Base-by-base conservation (phyloP, 2,888 invertebrate genomes). In the Eulithis prunata region DNA sequence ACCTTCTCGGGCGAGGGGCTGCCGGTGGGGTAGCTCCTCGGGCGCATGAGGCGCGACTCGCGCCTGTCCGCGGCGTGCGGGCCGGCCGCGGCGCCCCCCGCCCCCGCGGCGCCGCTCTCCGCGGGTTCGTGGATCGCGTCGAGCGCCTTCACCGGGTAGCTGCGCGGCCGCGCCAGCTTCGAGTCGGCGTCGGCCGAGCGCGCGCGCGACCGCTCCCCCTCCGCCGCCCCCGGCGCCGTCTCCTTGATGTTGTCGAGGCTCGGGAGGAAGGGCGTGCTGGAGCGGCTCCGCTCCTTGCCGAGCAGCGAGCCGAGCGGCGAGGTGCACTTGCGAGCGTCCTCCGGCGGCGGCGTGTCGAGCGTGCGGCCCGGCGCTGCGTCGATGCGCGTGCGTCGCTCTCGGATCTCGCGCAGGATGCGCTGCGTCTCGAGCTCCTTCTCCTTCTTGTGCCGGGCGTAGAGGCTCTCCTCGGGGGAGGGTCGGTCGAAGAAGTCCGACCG, bases 401-500 rank as follows among this genome's bases (percentile, higher is more conserved):
- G 84, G 64, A 96, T 95, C 89, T 96, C 95, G 78, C 95, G 94
- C 7, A 96, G 82, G 32, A 95, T 94, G 82, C 95, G 94, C 83
- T 96, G 95, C 57, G 96, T 94, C 88, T 96, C 94, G 76, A 96
- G 87, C 85, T 96, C 94, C 74, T 96, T 93, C 83, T 95, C 94
- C 71, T 94, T 94, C 73, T 94, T 93, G 78, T 95, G 94, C 81
- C 94, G 86, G 1, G 94, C 93, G 78, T 95, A 95, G 28, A 94
- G 89, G 78, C 94, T 96, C 75, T 96, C 96, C 65, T 95, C 96
- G 21, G 94, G 94, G 1, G 94, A 90, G 71, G 66, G 57, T 7
- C 68, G 64, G 14, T 97, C 96, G 80, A 95, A 96, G 81, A 97
- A 97, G 84, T 97, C 97, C 0, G 97, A 96, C 41, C 97, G 94